Base-by-base conservation (phyloP, 2,113 vertebrate genomes). In the Mustela nigripes region DNA sequence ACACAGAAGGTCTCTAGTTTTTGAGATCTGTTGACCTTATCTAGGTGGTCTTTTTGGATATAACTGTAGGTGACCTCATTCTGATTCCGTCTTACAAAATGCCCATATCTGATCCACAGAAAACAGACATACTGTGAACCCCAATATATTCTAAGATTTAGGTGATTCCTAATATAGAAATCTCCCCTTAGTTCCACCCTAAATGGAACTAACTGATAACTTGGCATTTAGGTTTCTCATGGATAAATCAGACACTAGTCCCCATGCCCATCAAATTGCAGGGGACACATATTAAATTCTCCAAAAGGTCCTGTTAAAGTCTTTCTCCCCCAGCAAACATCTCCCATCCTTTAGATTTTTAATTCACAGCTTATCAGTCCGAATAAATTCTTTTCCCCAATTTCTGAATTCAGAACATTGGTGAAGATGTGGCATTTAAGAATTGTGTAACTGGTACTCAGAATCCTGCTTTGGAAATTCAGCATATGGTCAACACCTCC, bases 401-500 rank as follows among this genome's bases (percentile, higher is more conserved):
- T 58, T 86, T 95, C 90, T 53, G 88, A 48, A 39, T 91, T 67
- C 76, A 78, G 45, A 82, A 83, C 33, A 69, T 93, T 69, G 50
- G 69, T 82, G 36, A 60, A 60, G 12, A 11, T 63, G 6, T 86
- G 82, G 65, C 82, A 92, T 81, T 98, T 81, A 39, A 97, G 79
- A 89, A 92, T 48, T 96, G 28, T 73, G 5, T 86, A 89, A 78
- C 15, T 82, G 22, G 14, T 85, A 97, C 84, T 95, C 74, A 87
- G 67, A 87, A 80, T 94, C 67, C 71, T 93, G 74, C 87, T 92
- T 85, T 92, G 97, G 93, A 71, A 92, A 96, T 95, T 95, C 53
- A 94, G 39, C 95, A 94, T 95, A 90, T 90, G 84, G 91, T 56
- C 79, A 56, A 96, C 93, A 92, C 88, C 69, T 97, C 67, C 95